phyloP scores from a whole-genome alignment of 2,888 invertebrate species.

The Archaeoteleia sp. region DNA sequence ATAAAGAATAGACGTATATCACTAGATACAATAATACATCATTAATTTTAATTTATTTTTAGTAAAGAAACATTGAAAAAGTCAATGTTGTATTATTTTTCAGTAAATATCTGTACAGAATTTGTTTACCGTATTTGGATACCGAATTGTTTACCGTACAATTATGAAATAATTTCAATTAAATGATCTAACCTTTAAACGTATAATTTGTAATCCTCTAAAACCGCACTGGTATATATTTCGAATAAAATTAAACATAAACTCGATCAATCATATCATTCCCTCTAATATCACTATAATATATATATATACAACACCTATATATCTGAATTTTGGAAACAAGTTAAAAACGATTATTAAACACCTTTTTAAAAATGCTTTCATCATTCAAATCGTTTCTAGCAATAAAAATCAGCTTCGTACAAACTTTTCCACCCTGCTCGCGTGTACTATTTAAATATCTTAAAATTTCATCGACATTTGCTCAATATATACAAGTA shows the following conservation, averaged over 20 bases:
- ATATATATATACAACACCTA: background rate
- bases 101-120: no score
- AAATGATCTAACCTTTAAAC: no score
- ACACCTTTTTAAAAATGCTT: background rate
- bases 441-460: slow-evolving; percentile 55
- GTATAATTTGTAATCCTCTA: no score
- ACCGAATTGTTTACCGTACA: no score
- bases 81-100: background rate
- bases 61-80: slow-evolving; percentile 2
- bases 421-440: slow-evolving; percentile 34
- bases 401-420: background rate
- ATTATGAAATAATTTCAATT: no score
- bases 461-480: slow-evolving; percentile 57
- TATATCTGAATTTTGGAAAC: slow-evolving; percentile 1
- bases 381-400: background rate
- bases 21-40: slow-evolving; percentile 1
- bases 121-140: no score
- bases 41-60: slow-evolving; percentile 3
- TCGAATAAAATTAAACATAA: background rate
- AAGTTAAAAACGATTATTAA: background rate
- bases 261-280: background rate
- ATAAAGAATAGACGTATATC: no score
- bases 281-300: background rate
- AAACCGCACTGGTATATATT: background rate
- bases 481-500: slow-evolving; percentile 64